Base-by-base conservation (phyloP, 2,113 vertebrate genomes). In the Mastomys natalensis region DNA sequence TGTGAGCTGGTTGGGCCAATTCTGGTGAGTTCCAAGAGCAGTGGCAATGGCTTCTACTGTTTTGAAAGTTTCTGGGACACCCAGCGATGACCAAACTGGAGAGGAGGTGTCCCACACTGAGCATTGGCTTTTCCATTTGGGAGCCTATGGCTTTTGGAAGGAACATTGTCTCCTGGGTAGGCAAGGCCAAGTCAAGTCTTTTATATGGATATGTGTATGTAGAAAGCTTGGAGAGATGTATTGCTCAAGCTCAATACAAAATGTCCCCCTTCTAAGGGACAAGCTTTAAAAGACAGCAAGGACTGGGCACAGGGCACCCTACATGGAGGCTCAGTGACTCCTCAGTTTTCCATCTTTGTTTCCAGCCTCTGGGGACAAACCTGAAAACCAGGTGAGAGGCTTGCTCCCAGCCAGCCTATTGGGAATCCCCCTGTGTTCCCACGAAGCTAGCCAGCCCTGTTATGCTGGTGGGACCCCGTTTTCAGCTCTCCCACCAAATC, bases 271-370 rank as follows among this genome's bases (percentile, higher is more conserved):
- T 80, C 53, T 40, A 80, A 73, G 62, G 29, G 74, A 48, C 64
- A 87, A 87, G 81, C 40, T 58, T 7, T 4, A 45, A 92, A 73
- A 17, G 76, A n/a, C 5, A 4, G 31, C 17, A 68, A 64, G 8
- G n/a, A 11, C 0, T 19, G 31, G 45, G n/a, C 29, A 0, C 13
- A 4, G 40, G 29, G n/a, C 0, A 0, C 9, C 37, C 62, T 3
- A 2, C 55, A 0, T 0, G 0, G 43, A 31, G 78, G 15, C 16
- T 17, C 70, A 29, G 22, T 48, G 60, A 6, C 26, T 40, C 4
- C 40, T 13, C 15, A 10, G 37, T 45, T 64, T 37, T 76, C 55
- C 51, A 58, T 43, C 80, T 73, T 89, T 64, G 62, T 74, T 77
- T 68, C n/a, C 5, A 4, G 53, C 37, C 68, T 92, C 76, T 8